Conservation (phyloP, 2,888 invertebrate species). For the Sinotaia quadrata region DNA sequence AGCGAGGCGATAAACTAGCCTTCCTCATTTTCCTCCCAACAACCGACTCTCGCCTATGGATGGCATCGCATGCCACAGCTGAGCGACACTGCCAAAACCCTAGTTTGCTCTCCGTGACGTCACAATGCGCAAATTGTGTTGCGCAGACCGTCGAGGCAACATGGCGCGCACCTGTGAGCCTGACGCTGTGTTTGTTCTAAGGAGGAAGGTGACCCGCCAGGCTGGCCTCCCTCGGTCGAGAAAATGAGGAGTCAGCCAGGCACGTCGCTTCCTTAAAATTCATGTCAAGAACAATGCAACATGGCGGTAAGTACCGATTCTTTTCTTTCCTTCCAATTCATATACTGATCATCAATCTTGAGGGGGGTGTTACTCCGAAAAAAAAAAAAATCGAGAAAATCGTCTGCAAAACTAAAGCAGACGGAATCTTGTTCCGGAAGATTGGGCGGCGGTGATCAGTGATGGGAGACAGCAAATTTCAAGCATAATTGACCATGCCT, state of each 20-base stretch:
- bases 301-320: conserved; percentile 27
- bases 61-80: conserved; percentile 21
- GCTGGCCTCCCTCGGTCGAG: conserved; percentile 15
- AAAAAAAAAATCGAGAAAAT: conserved; percentile 25
- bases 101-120: conserved; percentile 36
- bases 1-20: too few relatives aligned
- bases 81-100: conserved; percentile 23
- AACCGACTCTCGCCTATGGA: not conserved
- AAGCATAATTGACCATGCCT: too few relatives aligned
- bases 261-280: conserved; percentile 14
- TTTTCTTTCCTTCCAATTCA: conserved; percentile 5
- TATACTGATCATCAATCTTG: not conserved
- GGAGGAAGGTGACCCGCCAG: conserved; percentile 28
- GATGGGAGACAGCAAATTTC: conserved; percentile 3
- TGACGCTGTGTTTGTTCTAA: conserved; percentile 20
- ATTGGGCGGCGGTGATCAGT: conserved; percentile 19
- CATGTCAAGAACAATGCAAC: conserved; percentile 23
- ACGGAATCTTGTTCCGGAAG: conserved; percentile 26
- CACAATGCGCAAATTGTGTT: conserved; percentile 41
- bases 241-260: conserved; percentile 20
- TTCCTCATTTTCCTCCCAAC: too few relatives aligned
- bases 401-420: conserved; percentile 28
- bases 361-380: conserved; percentile 32
- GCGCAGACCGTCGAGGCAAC: conserved; percentile 37
- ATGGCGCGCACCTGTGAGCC: conserved; percentile 41